Base-by-base conservation (phyloP, 2,888 invertebrate species). In the Chymomyza amoena region DNA sequence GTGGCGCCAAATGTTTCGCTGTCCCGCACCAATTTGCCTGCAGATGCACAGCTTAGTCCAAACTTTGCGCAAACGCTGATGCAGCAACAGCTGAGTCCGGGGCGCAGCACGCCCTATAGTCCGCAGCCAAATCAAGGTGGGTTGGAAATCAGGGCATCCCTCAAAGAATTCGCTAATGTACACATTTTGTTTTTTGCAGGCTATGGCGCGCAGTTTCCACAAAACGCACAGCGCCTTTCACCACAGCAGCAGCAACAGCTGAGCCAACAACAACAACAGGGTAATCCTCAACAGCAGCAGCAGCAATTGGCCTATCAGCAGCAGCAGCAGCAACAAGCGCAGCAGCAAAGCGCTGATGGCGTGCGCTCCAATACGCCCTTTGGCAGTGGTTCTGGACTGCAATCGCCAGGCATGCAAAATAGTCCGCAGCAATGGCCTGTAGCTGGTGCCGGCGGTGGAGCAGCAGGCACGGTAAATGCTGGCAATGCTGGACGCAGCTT, bases 1-100 rank as follows among this genome's bases (percentile, higher is more conserved):
- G 92, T 91, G 66, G 96, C 97, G 75, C 97, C 97, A 67, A 98
- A 98, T 92, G 98, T 98, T 66, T 95, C 97, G 73, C 93, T 98
- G 77, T 96, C 96, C 91, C 93, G 95, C 72, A 94, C 94, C 54
- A 93, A 94, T 80, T 91, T 93, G 81, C 93, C 93, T 15, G 93
- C 93, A 71, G 93, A 93, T 76, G 93, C 93, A 62, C 92, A 94
- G 90, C 92, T 95, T 75, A 95, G 95, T 82, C 95, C 95, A 52
- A 93, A 93, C 87, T 94, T 93, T 89, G 92, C 93, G 79, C 91
- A 91, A 77, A 91, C 89, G 32, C 87, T 93, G 79, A 88, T 92
- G 80, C 92, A 92, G 76, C 92, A 92, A 70, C 92, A 92, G 70
- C 81, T 91, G 59, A 92, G 92, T 78, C 92, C 92, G 3, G 90